These are phyloP conservation scores for Mormoops blainvillei DNA, from an alignment of 2,113 vertebrate species.

Conservation along the genomic window DNA sequence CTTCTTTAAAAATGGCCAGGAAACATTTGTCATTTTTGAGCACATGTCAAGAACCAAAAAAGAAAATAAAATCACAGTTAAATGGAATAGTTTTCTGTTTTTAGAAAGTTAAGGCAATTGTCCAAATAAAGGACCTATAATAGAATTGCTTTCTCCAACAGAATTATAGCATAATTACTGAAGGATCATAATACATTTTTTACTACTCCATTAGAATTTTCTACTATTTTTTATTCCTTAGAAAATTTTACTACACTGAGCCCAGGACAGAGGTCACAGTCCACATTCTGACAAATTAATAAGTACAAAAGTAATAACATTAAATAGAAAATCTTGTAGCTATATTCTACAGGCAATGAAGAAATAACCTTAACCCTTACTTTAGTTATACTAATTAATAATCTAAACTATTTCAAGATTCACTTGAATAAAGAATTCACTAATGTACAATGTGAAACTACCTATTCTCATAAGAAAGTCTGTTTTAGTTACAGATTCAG, in stretches of 20 bases:
- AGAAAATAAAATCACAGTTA: not conserved
- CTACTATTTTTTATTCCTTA: constrained; percentile 11
- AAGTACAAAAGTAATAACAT: not conserved
- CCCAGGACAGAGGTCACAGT: constrained; percentile 1
- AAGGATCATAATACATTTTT: constrained; percentile 9
- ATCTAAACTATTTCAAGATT: not conserved
- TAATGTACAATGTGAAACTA: not conserved
- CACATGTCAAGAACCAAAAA: not conserved
- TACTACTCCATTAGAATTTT: not conserved
- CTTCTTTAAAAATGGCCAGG: not conserved
- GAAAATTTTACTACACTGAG: constrained; percentile 25
- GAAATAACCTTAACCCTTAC: not conserved
- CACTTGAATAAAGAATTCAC: not conserved
- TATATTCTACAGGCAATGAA: not conserved
- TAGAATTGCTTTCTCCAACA: constrained; percentile 23
- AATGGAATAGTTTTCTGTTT: not conserved
- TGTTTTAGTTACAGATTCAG: not conserved
- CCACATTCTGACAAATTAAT: constrained; percentile 21
- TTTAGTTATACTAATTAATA: not conserved
- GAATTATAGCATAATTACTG: constrained; percentile 38
- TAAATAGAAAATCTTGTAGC: constrained; percentile 14
- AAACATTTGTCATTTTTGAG: not conserved
- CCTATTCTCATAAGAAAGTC: not conserved
- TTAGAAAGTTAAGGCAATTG: constrained; percentile 22
- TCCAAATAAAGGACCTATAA: not conserved